Evolutionary conservation across 2,888 invertebrate species (phyloP), one percentile per base, ranked within the genome.

Genomic region (Lacanobia wlatinum): DNA sequence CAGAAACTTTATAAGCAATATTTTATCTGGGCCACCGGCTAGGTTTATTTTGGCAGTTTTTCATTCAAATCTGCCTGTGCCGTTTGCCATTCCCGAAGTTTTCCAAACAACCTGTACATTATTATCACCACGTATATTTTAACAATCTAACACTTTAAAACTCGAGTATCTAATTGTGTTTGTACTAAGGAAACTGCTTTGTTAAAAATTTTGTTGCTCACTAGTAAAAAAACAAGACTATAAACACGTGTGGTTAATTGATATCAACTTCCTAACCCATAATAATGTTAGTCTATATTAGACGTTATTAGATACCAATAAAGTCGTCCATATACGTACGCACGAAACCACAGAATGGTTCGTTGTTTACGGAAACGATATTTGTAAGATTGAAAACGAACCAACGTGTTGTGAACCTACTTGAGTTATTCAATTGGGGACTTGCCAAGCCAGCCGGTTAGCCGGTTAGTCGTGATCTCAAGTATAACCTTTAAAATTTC

Each of bases 261-360:
- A 40, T 40, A 59, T 58, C 52, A 53, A 9, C 18, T 53, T 23
- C 46, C 40, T 65, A 40, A n/a, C 16, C 16, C 1, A 53, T 18
- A 60, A 28, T 28, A 60, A 28, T n/a, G 18, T 38, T 34, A 23
- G 1, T 55, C 48, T 48, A 55, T 28, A 55, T 9, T 38, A 60
- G 16, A 43, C 8, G n/a, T 10, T 23, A 60, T 70, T 34, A 21
- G 28, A 52, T 10, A 53, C 5, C 2, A 58, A 65, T 34, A 18
- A 16, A 66, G 28, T 38, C 67, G 60, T 55, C 48, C 55, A 14
- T 34, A 18, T 28, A 48, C 28, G 55, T 56, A 56, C 23, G 56
- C 67, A 34, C 34, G 9, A 64, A 64, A 61, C 28, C 16, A 40
- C 55, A 16, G 34, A 78, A 73, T 78, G 60, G 48, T n/a, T 53